Evolutionary conservation across 1,140 invertebrate genomes (phyloP).

Genomic region (Tetramorium alpestre): DNA sequence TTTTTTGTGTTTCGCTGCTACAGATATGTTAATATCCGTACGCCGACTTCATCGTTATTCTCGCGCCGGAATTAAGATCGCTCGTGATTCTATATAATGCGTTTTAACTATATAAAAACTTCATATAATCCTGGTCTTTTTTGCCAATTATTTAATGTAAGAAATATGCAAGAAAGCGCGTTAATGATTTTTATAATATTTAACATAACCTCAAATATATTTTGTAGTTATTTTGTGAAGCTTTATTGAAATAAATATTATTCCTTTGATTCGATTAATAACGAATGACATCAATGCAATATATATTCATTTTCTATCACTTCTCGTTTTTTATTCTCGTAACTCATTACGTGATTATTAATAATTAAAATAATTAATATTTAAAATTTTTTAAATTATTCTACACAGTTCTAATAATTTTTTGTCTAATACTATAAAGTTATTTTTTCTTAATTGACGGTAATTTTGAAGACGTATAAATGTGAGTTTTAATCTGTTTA

Average conservation of each 20-base stretch:
- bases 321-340: not conserved
- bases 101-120: not conserved
- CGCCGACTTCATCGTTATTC: constrained; percentile 28
- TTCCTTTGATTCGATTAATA: not conserved
- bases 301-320: not conserved
- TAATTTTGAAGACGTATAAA: not conserved
- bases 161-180: not conserved
- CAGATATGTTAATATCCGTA: constrained; percentile 52
- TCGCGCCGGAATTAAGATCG: constrained; percentile 29
- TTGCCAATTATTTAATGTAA: not conserved
- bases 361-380: too few relatives aligned
- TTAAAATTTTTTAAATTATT: too few relatives aligned
- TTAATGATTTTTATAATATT: not conserved
- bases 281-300: not conserved
- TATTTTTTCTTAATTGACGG: not conserved
- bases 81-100: constrained; percentile 12
- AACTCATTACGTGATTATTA: not conserved
- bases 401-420: too few relatives aligned
- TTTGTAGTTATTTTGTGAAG: not conserved
- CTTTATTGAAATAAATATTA: not conserved
- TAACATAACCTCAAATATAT: not conserved
- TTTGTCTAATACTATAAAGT: not conserved
- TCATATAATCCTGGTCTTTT: not conserved
- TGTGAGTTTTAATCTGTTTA: not conserved
- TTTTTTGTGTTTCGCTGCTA: constrained; percentile 18